Base-by-base conservation (phyloP, 1,140 invertebrate genomes). In the Philopotamus ludificatus region DNA sequence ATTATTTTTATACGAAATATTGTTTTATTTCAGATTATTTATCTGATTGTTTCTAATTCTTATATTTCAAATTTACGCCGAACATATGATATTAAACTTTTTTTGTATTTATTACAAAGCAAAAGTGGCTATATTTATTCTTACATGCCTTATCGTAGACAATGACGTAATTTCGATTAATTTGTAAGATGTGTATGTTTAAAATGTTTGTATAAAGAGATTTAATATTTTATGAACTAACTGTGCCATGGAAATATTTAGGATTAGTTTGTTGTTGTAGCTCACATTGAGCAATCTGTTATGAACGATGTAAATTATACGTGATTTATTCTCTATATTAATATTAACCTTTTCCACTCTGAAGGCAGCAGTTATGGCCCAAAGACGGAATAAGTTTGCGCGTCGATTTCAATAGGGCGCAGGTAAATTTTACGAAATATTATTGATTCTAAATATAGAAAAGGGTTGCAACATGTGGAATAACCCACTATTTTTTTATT, bases 261-360 rank as follows among this genome's bases (percentile, higher is more conserved):
- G 26, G 25, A 12, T 22, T 50, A 22, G 26, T 28, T 21, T 20
- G 45, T 39, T 26, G 21, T 15, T 42, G 42, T 47, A 47, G 57
- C 57, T 60, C 57, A 60, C 47, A 60, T 60, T 60, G 57, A 60
- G 57, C 42, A 41, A 39, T 47, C 12, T 34, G 12, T 34, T 34
- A 12, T 34, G 12, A 4, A 7, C 28, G 28, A 34, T 34, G 28
- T 7, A 7, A 7, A 34, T 34, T 34, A 7, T 34, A 34, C 28
- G 28, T 34, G 28, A 34, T 34, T 4, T 34, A 34, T 34, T 34
- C 4, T 7, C 4, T 34, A 12, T 34, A 34, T 34, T 7, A 7
- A 34, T 34, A 34, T 34, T 12, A 34, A 34, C n/a, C n/a, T n/a
- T n/a, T n/a, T n/a, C n/a, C n/a, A n/a, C n/a, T n/a, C n/a, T n/a